Evolutionary conservation across 2,113 vertebrate genomes (phyloP), one percentile per base, ranked within the genome.

Genomic region (Laticauda colubrina): DNA sequence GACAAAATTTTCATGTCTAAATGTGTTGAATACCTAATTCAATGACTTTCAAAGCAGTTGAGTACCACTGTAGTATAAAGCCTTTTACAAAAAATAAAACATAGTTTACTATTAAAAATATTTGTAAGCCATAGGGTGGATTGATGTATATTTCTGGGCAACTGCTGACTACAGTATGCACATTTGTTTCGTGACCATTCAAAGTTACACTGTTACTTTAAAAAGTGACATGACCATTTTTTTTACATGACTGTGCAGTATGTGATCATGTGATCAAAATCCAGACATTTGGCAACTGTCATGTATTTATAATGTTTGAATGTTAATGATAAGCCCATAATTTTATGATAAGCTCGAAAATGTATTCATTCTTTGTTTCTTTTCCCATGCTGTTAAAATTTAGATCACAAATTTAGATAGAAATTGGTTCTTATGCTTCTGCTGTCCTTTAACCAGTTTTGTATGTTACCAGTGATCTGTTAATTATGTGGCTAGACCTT

Each of bases 371-470:
- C 26, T 69, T n/a, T 48, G 7, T 69, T 10, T 39, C 54, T 6
- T 88, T 56, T 91, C 20, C 43, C 56, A 56, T 87, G 91, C 56
- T 91, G 45, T 57, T 51, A n/a, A 53, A 88, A 69, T 88, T 88
- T 43, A 88, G n/a, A 55, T 24, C 39, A 15, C 26, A 54, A 21
- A 45, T 91, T 88, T n/a, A 14, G 56, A 21, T 92, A 51, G 85
- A 34, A 92, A 88, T 12, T 69, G n/a, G 20, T 11, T 87, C 59
- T 56, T 61, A 53, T 51, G 85, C 85, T 92, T 87, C 61, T 54
- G 29, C 24, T 85, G 21, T 48, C 24, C 5, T 23, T 45, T 64
- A 61, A 23, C 14, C 6, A 87, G 29, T 48, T 23, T 39, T 69
- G n/a, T 39, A 88, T 20, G 10, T 59, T 39, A 34, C 14, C 18